A percentile compares a stretch with the other conserved stretches of the same genome.
Evolutionary conservation across 2,797 vertebrate genomes (phyloP).

Genomic region (Notolepis coatsorum): DNA sequence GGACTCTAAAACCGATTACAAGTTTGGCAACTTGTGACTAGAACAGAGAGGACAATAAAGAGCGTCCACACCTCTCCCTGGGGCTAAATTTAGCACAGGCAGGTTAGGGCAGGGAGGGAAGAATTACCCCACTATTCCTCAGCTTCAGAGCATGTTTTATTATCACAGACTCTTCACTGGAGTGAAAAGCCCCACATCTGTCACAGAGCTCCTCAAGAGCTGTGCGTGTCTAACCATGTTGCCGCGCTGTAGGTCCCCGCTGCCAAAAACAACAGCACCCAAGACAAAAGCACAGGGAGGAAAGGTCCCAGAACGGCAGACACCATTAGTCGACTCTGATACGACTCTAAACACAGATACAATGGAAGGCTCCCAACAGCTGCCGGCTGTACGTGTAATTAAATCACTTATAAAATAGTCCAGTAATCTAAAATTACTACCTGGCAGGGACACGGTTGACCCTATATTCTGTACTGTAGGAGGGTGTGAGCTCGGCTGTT

Average conservation of each 20-base stretch:
- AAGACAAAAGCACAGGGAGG: conserved; percentile 4
- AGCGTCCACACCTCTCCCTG: conserved; percentile 26
- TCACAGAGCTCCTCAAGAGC: not conserved
- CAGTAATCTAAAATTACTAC: not conserved
- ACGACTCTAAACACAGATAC: not conserved
- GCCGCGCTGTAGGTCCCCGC: not conserved
- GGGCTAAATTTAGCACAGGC: conserved; percentile 60
- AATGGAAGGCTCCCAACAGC: not conserved
- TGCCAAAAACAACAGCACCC: not conserved
- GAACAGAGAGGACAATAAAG: conserved; percentile 36
- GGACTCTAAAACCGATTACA: conserved; percentile 8
- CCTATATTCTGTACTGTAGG: not conserved
- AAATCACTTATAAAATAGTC: not conserved
- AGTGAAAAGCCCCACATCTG: not conserved
- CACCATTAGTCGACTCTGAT: not conserved
- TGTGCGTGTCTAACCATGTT: not conserved
- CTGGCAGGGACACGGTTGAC: not conserved
- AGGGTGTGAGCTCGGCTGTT: not conserved
- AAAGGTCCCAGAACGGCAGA: not conserved
- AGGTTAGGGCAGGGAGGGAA: conserved; percentile 43
- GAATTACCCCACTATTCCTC: conserved; percentile 36
- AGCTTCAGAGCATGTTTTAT: conserved; percentile 32
- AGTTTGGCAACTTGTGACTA: conserved; percentile 29
- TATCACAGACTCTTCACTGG: not conserved
- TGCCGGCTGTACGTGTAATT: not conserved